phyloP scores from a whole-genome alignment of 1,140 invertebrate genomes.

The Drosophila hydei region DNA sequence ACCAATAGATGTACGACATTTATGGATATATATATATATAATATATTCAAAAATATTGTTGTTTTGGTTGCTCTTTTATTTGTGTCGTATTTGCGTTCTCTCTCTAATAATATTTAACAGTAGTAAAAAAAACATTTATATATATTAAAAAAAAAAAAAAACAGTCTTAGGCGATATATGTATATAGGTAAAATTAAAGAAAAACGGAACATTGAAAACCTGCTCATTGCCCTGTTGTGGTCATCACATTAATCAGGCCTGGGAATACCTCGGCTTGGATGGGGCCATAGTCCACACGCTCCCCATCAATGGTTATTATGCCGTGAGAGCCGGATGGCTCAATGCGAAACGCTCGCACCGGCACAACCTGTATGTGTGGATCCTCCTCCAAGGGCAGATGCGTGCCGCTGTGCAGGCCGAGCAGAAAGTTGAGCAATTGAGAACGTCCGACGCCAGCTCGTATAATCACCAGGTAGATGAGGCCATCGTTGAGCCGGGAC shows the following conservation, averaged over 20 bases:
- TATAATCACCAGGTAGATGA: slow-evolving; percentile 95
- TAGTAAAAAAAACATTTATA: neutral
- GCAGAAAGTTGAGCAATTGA: slow-evolving; percentile 90
- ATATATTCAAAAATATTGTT: too few species aligned
- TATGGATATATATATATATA: too few species aligned
- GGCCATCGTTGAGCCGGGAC: slow-evolving; percentile 93
- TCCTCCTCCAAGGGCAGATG: slow-evolving; percentile 86
- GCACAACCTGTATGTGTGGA: slow-evolving; percentile 88
- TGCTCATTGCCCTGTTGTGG: slow-evolving; percentile 66
- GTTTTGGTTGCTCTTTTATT: slow-evolving; percentile 24
- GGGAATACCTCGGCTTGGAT: slow-evolving; percentile 95
- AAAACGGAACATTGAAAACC: neutral
- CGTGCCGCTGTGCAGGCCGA: slow-evolving; percentile 90
- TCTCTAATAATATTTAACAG: too few species aligned
- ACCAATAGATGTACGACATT: too few species aligned
- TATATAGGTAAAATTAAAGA: too few species aligned
- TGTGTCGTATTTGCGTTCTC: neutral
- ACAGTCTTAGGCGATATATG: too few species aligned
- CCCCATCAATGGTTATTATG: slow-evolving; percentile 95
- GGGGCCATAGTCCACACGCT: slow-evolving; percentile 92
- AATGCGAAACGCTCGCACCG: slow-evolving; percentile 94
- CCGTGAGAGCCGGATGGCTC: slow-evolving; percentile 89
- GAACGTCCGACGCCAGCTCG: slow-evolving; percentile 89
- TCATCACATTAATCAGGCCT: slow-evolving; percentile 90
- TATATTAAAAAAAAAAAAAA: neutral